Base-by-base conservation (phyloP, 2,113 vertebrate species). In the Dinomys branickii region DNA sequence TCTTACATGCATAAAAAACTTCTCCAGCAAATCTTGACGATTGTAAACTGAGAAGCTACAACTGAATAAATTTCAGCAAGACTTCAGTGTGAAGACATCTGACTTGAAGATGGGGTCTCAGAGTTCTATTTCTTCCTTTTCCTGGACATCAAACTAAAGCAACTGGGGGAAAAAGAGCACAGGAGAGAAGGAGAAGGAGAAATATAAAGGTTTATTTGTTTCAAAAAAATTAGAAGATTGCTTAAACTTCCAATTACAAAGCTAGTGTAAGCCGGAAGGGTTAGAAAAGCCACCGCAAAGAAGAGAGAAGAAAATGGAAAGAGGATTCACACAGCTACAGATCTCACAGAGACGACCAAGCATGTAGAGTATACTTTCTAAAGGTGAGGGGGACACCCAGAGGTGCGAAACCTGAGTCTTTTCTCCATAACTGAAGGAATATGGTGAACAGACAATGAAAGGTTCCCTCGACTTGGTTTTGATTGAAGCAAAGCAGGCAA, bases 181-280 rank as follows among this genome's bases (percentile, higher is more conserved):
- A 10, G 13, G 63, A 14, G 33, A 30, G 33, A 67, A 35, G 33
- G 5, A 67, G 63, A 67, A 78, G 20, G 52, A 92, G 71, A 94
- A 92, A 81, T 58, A 24, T 19, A 75, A 65, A 71, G 1, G 35
- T 26, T 84, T 96, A n/a, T n/a, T n/a, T n/a, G n/a, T 20, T 47
- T 87, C 83, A 16, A 85, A 84, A 88, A 88, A 93, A 90, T 69
- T 35, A 94, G 47, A 44, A 84, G 4, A 83, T 88, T 88, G 59
- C 24, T 52, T 38, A 87, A 87, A 63, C 12, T 17, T n/a, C 35
- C 65, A 26, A 7, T 71, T 73, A 58, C 56, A 93, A 86, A 93
- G 58, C 47, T 59, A 75, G 19, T 67, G 38, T 41, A 95, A 93
- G 24, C 33, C 56, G 26, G 20, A 86, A 52, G 28, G 22, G 9